Base-by-base conservation (phyloP, 2,797 vertebrate genomes). In the Gymnoscopelus microlampas region DNA sequence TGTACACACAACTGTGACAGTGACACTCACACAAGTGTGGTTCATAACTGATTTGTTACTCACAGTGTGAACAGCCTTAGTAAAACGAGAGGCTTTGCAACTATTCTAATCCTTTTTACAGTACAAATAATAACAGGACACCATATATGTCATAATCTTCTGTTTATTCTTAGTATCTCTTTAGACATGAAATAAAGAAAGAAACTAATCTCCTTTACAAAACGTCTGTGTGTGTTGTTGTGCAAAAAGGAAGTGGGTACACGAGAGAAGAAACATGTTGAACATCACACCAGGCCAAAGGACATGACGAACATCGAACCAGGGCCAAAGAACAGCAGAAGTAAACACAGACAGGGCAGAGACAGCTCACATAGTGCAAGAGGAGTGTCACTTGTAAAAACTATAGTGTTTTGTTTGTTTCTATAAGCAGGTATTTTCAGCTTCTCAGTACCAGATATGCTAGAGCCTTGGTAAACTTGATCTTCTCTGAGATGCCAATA, bases 131-230 rank as follows among this genome's bases (percentile, higher is more conserved):
- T 71, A 64, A 73, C 57, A 59, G 48, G 66, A 57, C 61, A n/a
- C 47, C 59, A 26, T 69, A 57, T 68, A 79, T 60, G 80, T 78
- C 76, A 71, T 82, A 83, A 88, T 86, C 63, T 73, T 81, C 85
- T 85, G 83, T 89, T 92, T 91, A 92, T 92, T 92, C 70, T 89
- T 92, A 83, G 83, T 91, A 85, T 89, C 81, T 84, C 76, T 87
- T 89, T 86, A 89, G 78, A 90, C 91, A 91, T 88, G 82, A 92
- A 91, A 92, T 87, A 89, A 91, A 85, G 82, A 86, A 77, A 72
- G 55, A 80, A 72, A 63, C 49, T 9, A 51, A 14, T 77, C 80
- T 63, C 84, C 79, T 86, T 86, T 91, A 91, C 86, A 91, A 92
- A 94, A 94, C 85, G 60, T 74, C 68, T 87, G 84, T 82, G 83